Evolutionary conservation across 2,797 vertebrate species (phyloP).

Genomic region (Notamacropus eugenii): DNA sequence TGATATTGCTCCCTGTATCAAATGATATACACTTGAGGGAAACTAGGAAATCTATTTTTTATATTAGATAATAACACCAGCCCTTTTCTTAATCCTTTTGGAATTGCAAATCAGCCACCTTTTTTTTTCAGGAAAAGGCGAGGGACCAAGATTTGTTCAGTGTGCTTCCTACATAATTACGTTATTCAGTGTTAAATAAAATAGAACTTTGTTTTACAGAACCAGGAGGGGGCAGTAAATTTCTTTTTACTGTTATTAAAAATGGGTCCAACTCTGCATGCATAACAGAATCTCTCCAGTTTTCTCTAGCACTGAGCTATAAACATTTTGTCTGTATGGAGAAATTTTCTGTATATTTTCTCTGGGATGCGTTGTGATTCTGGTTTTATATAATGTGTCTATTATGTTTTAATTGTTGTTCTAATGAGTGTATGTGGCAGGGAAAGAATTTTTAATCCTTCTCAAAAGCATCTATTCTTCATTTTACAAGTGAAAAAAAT

Average conservation of each 20-base stretch:
- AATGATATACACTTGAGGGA: slow-evolving; percentile 75
- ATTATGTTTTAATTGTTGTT: slow-evolving; percentile 47
- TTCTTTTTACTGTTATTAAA: slow-evolving; percentile 79
- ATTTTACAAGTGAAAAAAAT: not conserved
- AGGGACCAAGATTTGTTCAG: slow-evolving; percentile 19
- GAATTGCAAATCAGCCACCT: slow-evolving; percentile 45
- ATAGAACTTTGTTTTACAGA: slow-evolving; percentile 57
- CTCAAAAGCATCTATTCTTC: not conserved
- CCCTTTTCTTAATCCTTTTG: slow-evolving; percentile 67
- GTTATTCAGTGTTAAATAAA: slow-evolving; percentile 54
- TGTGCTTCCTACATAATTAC: slow-evolving; percentile 21
- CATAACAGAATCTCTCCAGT: slow-evolving; percentile 8
- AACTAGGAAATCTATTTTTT: slow-evolving; percentile 76
- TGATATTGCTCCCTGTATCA: slow-evolving; percentile 68
- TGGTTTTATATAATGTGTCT: slow-evolving; percentile 34
- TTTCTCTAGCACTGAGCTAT: slow-evolving; percentile 44
- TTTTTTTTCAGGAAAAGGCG: not conserved
- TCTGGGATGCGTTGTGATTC: not conserved
- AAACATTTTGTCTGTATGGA: not conserved
- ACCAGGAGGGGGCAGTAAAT: slow-evolving; percentile 85
- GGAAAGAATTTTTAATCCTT: slow-evolving; percentile 21
- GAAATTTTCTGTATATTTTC: not conserved
- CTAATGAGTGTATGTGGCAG: slow-evolving; percentile 16
- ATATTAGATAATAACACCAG: slow-evolving; percentile 75
- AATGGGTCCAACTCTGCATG: slow-evolving; percentile 27